Base-by-base conservation (phyloP, 2,113 vertebrate species). In the Labrus mixtus region DNA sequence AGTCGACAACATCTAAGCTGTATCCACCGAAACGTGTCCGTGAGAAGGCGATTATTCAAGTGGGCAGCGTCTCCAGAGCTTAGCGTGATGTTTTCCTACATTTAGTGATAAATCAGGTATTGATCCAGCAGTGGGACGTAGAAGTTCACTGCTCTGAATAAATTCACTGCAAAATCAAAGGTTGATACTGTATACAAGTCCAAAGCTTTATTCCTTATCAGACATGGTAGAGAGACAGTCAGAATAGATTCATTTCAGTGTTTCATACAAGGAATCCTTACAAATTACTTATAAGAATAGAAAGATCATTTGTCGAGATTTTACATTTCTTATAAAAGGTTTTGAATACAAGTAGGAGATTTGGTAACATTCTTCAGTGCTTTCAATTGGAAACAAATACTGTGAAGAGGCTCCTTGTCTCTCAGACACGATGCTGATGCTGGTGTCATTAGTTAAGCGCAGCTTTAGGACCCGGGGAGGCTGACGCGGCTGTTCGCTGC, bases 391-490 rank as follows among this genome's bases (percentile, higher is more conserved):
- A 59, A 36, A n/a, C 5, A 69, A 2, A 0, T 36, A 0, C 8
- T 43, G 19, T 20, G 11, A 15, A 16, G 63, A 20, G 53, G 68
- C 33, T 76, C 53, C 46, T 15, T 45, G 57, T 50, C 33, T 71
- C 63, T 60, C 70, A 58, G 70, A 17, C 63, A 25, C 8, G 4
- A 23, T 57, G 37, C 19, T 58, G 70, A 45, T 50, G 4, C 20
- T 12, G 41, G 59, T 77, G 74, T 64, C 55, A 60, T 74, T 58
- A 68, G 67, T 84, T 77, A 2, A 69, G 83, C 80, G 79, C 91
- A 88, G 93, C 96, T 95, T 95, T 95, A 97, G 97, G 96, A 97
- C 96, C 97, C 96, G 79, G 96, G 91, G 94, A 94, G 90, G 90
- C 89, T 89, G 88, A 69, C 62, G 76, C 87, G 50, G 86, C 93